Base-by-base conservation (phyloP, 2,113 vertebrate genomes). In the Bufo gargarizans region DNA sequence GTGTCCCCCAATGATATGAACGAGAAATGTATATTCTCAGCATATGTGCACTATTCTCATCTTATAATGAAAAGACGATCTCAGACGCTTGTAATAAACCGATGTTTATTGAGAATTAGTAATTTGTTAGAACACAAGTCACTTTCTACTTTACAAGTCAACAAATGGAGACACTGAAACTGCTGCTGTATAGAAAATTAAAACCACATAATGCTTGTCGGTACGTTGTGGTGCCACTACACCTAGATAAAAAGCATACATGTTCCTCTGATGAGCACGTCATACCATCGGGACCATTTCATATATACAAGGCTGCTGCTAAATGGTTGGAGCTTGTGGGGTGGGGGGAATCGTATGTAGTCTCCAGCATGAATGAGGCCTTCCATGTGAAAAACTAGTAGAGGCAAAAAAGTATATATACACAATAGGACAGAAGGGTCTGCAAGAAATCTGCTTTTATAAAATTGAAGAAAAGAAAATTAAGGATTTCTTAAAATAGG, bases 41-140 rank as follows among this genome's bases (percentile, higher is more conserved):
- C 9, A 53, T 9, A 3, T 3, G 5, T 9, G 5, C 53, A 9
- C 53, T 53, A 53, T 53, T 33, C 53, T 59, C 56, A 59, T 14
- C 9, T 14, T 59, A 14, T 59, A 14, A 59, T 4, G 7, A 63
- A 63, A 19, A 63, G 59, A 63, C 17, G 17, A 7, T 20, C 6
- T 45, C 72, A 86, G n/a, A 0, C 77, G 6, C 43, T 69, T 11
- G 33, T 82, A 82, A 88, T 82, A 88, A 88, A 82, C 86, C 58
- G 50, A 88, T 49, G 86, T 88, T 88, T 88, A 88, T 88, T 88
- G 86, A 82, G 86, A 88, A 88, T 82, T 74, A 88, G 86, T 82
- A 88, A 88, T 88, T 82, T 88, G 86, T 88, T 88, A 88, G 78
- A 88, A 88, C 86, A 88, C 86, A 88, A 88, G 86, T 88, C 86